Conservation (phyloP, 23 tunicate genomes). For the Halocynthia roretzi region DNA sequence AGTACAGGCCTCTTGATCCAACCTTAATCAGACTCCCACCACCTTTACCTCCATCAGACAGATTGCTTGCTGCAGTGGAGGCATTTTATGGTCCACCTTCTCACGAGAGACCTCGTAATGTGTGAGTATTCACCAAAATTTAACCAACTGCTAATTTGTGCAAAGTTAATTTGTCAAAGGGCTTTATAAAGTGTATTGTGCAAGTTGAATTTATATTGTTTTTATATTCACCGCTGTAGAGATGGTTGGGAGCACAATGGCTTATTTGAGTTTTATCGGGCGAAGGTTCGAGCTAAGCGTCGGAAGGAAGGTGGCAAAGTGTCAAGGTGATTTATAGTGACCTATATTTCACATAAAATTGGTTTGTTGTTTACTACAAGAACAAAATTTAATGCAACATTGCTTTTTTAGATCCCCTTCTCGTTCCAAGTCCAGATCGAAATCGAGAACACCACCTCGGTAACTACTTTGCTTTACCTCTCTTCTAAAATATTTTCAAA, state of each 20-base stretch:
- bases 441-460: neutral
- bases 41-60: slow-evolving; percentile 80
- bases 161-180: neutral
- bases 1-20: slow-evolving; percentile 80
- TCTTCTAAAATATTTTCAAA: no score
- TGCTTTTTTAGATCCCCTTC: neutral
- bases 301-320: slow-evolving; percentile 14
- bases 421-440: slow-evolving; percentile 7
- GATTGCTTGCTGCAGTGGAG: slow-evolving; percentile 90
- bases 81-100: slow-evolving; percentile 90
- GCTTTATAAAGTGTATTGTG: neutral
- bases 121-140: slow-evolving; percentile 27
- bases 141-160: neutral
- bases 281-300: slow-evolving; percentile 77
- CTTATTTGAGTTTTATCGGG: slow-evolving; percentile 84
- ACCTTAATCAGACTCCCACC: slow-evolving; percentile 74
- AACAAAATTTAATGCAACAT: neutral
- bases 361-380: neutral
- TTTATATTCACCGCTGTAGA: slow-evolving; percentile 15
- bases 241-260: slow-evolving; percentile 99
- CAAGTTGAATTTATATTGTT: neutral
- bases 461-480: no score
- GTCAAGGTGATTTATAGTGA: slow-evolving; percentile 3
- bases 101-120: slow-evolving; percentile 80
- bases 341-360: neutral